These are phyloP conservation scores for Diachasma alloeum DNA, from an alignment of 1,140 invertebrate species.

Conservation along the genomic window DNA sequence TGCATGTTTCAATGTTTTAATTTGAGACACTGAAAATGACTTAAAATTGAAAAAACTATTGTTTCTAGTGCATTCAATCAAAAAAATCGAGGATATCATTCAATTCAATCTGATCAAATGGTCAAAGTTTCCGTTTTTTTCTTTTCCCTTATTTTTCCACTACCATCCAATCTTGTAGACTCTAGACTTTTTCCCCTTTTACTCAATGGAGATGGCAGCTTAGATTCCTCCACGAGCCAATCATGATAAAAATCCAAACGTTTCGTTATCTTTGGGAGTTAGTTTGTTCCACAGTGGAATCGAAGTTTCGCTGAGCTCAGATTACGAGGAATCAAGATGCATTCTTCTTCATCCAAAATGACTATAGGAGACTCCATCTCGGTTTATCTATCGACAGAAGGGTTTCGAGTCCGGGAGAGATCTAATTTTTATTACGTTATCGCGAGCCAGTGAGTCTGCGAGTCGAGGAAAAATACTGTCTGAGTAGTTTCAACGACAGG, in stretches of 20 bases:
- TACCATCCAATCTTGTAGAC: background rate
- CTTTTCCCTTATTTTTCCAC: background rate
- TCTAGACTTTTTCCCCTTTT: background rate
- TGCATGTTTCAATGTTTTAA: too few species aligned
- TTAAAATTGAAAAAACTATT: too few species aligned
- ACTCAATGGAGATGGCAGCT: slow-evolving; percentile 10
- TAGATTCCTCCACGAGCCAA: slow-evolving; percentile 6
- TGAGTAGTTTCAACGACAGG: background rate
- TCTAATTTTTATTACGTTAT: background rate
- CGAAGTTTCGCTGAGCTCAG: slow-evolving; percentile 24
- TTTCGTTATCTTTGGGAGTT: slow-evolving; percentile 14
- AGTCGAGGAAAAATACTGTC: background rate
- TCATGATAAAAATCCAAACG: slow-evolving; percentile 19
- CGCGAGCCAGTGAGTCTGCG: background rate
- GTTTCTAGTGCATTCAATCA: background rate
- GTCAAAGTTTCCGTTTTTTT: background rate
- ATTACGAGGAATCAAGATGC: slow-evolving; percentile 19
- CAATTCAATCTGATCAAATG: background rate
- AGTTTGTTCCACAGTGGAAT: slow-evolving; percentile 19
- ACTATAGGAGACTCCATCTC: background rate
- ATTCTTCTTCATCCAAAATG: slow-evolving; percentile 15
- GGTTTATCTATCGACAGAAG: background rate
- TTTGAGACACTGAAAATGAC: too few species aligned
- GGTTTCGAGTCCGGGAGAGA: background rate
- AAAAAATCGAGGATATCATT: background rate